phyloP scores from a whole-genome alignment of 2,113 vertebrate species.

The Saguinus imperator region DNA sequence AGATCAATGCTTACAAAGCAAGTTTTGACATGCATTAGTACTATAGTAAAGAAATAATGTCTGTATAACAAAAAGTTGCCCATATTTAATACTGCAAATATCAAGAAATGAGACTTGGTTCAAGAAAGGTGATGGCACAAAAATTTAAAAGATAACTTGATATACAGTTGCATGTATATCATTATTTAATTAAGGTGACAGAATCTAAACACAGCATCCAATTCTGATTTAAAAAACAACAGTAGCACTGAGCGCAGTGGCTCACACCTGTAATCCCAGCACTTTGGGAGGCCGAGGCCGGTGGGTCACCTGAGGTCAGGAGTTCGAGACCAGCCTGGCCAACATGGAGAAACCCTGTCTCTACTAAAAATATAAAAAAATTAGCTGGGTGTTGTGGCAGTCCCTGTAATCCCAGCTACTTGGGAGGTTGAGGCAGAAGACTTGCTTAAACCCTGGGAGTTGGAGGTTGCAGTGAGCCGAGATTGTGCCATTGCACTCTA shows the following conservation, averaged over 20 bases:
- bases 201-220: conserved; percentile 13
- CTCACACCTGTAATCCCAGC: no score
- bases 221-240: conserved; percentile 26
- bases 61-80: background rate
- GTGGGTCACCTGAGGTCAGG: no score
- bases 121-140: conserved; percentile 14
- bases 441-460: no score
- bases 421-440: no score
- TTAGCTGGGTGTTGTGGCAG: no score
- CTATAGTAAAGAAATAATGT: background rate
- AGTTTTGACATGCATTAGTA: background rate
- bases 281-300: no score
- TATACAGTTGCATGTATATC: background rate
- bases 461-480: no score
- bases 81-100: background rate
- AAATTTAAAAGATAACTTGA: background rate
- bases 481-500: no score
- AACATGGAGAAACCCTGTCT: no score
- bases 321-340: no score
- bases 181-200: conserved; percentile 5
- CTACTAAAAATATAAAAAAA: no score
- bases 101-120: conserved; percentile 24
- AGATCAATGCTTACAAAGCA: background rate
- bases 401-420: no score
- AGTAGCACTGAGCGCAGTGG: background rate